Conservation (phyloP, 2,888 invertebrate genomes). For the Drosophila fulvimacula region DNA sequence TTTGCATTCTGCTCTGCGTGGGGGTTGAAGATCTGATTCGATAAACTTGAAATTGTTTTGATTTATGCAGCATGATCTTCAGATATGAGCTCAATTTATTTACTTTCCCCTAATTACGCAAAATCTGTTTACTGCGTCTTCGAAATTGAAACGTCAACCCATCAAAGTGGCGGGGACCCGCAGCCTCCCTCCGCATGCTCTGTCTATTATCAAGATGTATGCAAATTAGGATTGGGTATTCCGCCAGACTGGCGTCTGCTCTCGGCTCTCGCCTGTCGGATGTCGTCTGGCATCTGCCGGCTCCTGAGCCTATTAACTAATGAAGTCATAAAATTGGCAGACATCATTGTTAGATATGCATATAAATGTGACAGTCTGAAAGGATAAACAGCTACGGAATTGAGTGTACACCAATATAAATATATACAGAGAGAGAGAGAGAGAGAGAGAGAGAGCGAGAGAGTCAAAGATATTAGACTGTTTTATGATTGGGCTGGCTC, state of each 20-base stretch:
- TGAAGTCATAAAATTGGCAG: slow-evolving; percentile 67
- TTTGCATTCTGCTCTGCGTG: slow-evolving; percentile 1
- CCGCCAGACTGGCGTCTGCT: slow-evolving; percentile 54
- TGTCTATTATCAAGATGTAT: slow-evolving; percentile 11
- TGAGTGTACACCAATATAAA: background rate
- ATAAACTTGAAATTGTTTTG: slow-evolving; percentile 15
- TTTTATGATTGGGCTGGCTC: slow-evolving; percentile 24
- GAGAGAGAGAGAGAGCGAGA: background rate
- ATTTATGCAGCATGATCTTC: slow-evolving; percentile 31
- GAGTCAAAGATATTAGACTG: slow-evolving; percentile 9
- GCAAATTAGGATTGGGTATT: slow-evolving; percentile 21
- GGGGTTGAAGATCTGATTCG: background rate
- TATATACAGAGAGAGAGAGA: background rate
- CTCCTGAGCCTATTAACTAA: slow-evolving; percentile 59
- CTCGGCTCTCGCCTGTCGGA: background rate
- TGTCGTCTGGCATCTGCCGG: slow-evolving; percentile 3
- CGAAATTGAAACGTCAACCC: slow-evolving; percentile 23
- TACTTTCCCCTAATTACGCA: slow-evolving; percentile 31
- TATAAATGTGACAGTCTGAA: slow-evolving; percentile 16
- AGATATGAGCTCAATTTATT: slow-evolving; percentile 23
- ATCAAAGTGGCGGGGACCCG: slow-evolving; percentile 3
- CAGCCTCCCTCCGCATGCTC: background rate
- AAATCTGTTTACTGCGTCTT: slow-evolving; percentile 28
- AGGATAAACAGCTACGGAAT: slow-evolving; percentile 16
- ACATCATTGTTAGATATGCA: slow-evolving; percentile 37